phyloP scores from a whole-genome alignment of 2,797 vertebrate genomes.

The Rhinatrema bivittatum region DNA sequence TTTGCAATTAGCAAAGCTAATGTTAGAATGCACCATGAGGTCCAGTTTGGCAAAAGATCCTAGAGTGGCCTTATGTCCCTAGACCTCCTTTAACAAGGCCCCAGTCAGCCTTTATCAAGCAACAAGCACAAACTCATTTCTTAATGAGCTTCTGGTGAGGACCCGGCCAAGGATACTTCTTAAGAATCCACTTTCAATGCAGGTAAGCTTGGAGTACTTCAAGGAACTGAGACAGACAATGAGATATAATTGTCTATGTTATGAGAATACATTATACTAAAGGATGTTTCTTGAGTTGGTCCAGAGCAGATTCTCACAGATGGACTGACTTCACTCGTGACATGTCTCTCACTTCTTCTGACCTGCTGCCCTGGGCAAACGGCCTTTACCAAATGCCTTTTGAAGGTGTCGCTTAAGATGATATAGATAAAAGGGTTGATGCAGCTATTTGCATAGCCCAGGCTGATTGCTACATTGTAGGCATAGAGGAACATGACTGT shows the following conservation, averaged over 20 bases:
- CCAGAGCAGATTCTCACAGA: slow-evolving; percentile 2
- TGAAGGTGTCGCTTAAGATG: neutral
- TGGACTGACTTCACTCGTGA: slow-evolving; percentile 2
- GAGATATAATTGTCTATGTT: slow-evolving; percentile 7
- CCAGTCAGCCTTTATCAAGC: too few species aligned
- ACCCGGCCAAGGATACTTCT: too few species aligned
- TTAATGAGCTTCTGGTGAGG: too few species aligned
- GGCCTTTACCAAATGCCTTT: slow-evolving; percentile 7
- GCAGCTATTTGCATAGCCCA: slow-evolving; percentile 14
- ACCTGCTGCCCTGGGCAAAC: slow-evolving; percentile 5
- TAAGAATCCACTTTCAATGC: too few species aligned
- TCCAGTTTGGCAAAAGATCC: too few species aligned
- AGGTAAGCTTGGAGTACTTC: too few species aligned
- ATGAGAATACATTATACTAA: slow-evolving; percentile 8
- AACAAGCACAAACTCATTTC: too few species aligned
- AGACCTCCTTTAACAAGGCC: too few species aligned
- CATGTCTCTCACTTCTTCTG: neutral
- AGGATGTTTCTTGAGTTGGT: slow-evolving; percentile 6
- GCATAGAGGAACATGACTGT: slow-evolving; percentile 1
- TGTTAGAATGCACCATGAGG: too few species aligned
- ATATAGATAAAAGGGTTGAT: slow-evolving; percentile 18
- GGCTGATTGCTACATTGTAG: slow-evolving; percentile 9
- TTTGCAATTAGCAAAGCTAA: too few species aligned
- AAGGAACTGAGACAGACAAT: slow-evolving; percentile 6
- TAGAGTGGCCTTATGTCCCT: too few species aligned